phyloP scores from a whole-genome alignment of 92 coral and sea anemone species.

The Epizoanthus scotinus region DNA sequence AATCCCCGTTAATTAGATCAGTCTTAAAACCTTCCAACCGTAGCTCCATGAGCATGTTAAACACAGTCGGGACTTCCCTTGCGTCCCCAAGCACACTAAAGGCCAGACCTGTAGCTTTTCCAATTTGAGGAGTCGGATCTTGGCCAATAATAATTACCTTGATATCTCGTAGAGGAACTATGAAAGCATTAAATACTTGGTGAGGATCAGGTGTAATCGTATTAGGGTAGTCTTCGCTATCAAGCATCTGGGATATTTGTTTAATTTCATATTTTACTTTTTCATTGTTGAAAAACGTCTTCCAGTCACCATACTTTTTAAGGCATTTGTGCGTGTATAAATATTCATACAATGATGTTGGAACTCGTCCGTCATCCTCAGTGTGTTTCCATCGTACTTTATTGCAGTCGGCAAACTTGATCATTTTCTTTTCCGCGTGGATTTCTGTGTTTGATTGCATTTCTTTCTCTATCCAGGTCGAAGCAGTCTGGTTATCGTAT shows the following conservation, averaged over 20 bases:
- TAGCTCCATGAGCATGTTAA: constrained; percentile 33
- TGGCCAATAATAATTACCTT: constrained; percentile 35
- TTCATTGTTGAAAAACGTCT: background rate
- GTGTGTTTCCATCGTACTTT: too few relatives aligned
- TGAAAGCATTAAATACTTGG: background rate
- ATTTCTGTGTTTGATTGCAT: too few relatives aligned
- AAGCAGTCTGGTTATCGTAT: too few relatives aligned
- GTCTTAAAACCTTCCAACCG: background rate
- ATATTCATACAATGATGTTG: background rate
- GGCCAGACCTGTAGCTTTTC: constrained; percentile 35
- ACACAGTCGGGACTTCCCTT: constrained; percentile 20
- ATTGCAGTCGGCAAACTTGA: too few relatives aligned
- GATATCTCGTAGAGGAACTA: background rate
- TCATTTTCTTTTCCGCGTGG: too few relatives aligned
- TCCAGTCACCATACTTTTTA: background rate
- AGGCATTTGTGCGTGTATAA: background rate
- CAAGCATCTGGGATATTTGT: background rate
- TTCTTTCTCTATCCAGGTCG: too few relatives aligned
- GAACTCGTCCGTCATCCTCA: too few relatives aligned
- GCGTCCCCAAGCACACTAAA: constrained; percentile 27
- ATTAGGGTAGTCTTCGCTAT: background rate
- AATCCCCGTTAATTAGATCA: constrained; percentile 24
- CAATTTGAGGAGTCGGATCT: constrained; percentile 38
- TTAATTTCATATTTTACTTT: background rate
- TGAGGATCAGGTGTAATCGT: background rate